phyloP scores from a whole-genome alignment of 2,113 vertebrate genomes.

The Bambusicola thoracicus region DNA sequence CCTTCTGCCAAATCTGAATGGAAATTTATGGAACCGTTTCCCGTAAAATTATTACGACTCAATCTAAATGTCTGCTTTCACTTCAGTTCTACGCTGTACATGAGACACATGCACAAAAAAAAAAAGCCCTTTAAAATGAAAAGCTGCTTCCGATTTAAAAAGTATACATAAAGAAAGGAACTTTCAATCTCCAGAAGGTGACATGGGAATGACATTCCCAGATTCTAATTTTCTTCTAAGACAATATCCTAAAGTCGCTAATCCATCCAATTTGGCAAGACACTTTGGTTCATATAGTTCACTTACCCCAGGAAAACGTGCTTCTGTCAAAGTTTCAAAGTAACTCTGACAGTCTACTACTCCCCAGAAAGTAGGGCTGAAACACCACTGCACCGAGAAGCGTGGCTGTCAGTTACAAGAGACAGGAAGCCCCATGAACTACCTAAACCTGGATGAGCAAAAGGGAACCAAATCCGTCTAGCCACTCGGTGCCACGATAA shows the following conservation, averaged over 20 bases:
- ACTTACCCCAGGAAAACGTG: not conserved
- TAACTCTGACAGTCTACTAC: not conserved
- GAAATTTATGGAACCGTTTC: constrained; percentile 10
- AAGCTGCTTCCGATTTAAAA: not conserved
- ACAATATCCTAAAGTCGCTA: not conserved
- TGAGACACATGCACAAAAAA: not conserved
- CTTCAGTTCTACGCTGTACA: not conserved
- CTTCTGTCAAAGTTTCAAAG: not conserved
- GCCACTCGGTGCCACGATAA: not conserved
- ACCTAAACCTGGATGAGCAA: not conserved
- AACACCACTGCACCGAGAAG: not conserved
- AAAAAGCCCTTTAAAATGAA: not conserved
- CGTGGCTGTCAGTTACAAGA: not conserved
- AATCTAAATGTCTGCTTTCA: not conserved
- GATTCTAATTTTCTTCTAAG: not conserved
- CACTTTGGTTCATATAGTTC: not conserved
- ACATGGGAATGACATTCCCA: not conserved
- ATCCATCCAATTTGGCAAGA: not conserved
- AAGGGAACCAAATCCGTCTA: not conserved
- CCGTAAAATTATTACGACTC: not conserved
- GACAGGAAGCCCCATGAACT: not conserved
- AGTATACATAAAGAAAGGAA: not conserved
- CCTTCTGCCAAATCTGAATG: constrained; percentile 17
- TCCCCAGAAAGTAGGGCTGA: not conserved
- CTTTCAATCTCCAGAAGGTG: not conserved